Percentiles rank a stretch among this genome's conserved stretches.
phyloP scores from a whole-genome alignment of 1,140 invertebrate species.

The Luehdorfia chinensis region DNA sequence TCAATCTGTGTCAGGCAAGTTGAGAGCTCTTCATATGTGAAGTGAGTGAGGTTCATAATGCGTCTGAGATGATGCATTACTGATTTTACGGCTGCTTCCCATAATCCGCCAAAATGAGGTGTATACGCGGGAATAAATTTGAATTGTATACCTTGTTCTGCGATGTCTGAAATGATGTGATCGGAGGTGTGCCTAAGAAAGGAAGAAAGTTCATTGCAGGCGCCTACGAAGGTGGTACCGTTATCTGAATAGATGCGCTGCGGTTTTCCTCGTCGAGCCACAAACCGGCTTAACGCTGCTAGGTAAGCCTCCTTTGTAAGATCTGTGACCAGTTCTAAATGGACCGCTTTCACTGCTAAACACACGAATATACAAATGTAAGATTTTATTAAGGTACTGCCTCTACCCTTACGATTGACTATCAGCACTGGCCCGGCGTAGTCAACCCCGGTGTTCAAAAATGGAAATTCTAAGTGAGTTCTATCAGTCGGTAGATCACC shows the following conservation, averaged over 20 bases:
- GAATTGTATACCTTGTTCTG: too few species aligned
- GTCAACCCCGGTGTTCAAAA: conserved; percentile 12
- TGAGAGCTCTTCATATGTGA: too few species aligned
- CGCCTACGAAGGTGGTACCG: conserved; percentile 1
- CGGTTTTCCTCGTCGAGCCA: conserved; percentile 13
- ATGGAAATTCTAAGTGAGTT: too few species aligned
- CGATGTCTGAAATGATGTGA: neutral
- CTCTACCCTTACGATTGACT: conserved; percentile 4
- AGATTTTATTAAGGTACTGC: conserved; percentile 9
- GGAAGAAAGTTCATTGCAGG: conserved; percentile 13
- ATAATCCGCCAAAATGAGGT: too few species aligned
- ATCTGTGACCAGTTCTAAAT: conserved; percentile 21
- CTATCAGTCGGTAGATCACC: conserved; percentile 13
- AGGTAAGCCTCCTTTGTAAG: conserved; percentile 4
- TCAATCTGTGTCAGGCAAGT: too few species aligned
- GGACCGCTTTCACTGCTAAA: conserved; percentile 13
- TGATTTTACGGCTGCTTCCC: neutral
- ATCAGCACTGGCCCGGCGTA: conserved; percentile 13
- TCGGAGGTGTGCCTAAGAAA: conserved; percentile 4
- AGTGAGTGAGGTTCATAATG: conserved; percentile 6
- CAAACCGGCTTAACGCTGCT: conserved; percentile 13
- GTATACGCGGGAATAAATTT: too few species aligned
- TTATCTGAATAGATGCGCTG: conserved; percentile 14
- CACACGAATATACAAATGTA: conserved; percentile 20
- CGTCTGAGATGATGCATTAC: too few species aligned